These are phyloP conservation scores for Thripadectes ignobilis DNA, from an alignment of 2,797 vertebrate species.

Conservation along the genomic window DNA sequence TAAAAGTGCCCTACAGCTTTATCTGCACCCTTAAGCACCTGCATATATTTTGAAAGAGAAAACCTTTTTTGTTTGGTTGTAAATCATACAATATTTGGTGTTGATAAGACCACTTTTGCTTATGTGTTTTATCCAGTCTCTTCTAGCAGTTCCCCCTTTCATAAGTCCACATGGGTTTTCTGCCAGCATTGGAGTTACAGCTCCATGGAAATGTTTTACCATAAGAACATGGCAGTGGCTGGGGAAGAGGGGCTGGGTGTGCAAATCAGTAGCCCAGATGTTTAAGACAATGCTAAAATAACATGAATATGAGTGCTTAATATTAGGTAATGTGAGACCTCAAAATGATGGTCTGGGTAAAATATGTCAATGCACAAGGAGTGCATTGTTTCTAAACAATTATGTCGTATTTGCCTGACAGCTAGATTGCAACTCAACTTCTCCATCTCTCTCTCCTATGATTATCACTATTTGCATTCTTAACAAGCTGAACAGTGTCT, in stretches of 20 bases:
- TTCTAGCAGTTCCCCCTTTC: not conserved
- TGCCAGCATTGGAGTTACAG: not conserved
- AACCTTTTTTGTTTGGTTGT: not conserved
- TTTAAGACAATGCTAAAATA: not conserved
- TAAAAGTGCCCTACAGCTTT: not conserved
- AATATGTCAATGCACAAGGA: not conserved
- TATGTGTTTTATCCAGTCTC: not conserved
- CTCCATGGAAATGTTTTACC: not conserved
- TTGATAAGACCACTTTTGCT: not conserved
- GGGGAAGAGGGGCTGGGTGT: accelerated
- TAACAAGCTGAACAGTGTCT: not conserved
- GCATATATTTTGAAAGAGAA: not conserved
- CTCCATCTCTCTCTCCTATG: not conserved
- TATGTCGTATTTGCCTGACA: not conserved
- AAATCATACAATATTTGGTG: not conserved
- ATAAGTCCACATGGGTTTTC: not conserved
- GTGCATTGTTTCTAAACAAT: not conserved
- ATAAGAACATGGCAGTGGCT: not conserved
- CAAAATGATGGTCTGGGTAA: not conserved
- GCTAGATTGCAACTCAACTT: not conserved
- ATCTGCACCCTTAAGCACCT: not conserved
- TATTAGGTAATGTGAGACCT: not conserved
- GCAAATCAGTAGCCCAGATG: not conserved
- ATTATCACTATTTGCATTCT: not conserved
- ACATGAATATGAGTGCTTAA: not conserved